Base-by-base conservation (phyloP, 2,797 vertebrate species). In the Alauda arvensis region DNA sequence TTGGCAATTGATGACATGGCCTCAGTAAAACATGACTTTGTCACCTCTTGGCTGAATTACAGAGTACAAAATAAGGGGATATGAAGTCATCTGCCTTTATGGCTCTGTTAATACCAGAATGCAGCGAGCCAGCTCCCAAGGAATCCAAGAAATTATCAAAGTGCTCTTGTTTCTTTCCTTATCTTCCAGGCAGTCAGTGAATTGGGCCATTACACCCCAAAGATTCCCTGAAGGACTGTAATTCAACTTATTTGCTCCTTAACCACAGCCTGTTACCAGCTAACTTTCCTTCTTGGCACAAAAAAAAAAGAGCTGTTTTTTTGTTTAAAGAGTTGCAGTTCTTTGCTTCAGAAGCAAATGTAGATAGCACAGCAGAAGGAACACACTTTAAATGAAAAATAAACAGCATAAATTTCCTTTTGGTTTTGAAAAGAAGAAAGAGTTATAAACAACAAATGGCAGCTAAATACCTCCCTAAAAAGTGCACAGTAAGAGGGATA, bases 11-110 rank as follows among this genome's bases (percentile, higher is more conserved):
- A 92, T 80, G 74, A 69, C 74, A 66, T 7, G 56, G 74, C 77
- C 85, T 91, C 77, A 78, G 63, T 88, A 87, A 89, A 93, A 94
- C 77, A 85, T 53, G 57, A 90, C 77, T 89, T 83, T 81, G 67
- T 95, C 79, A 91, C 63, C 80, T 81, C 85, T 88, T 94, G 92
- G 90, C 70, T 93, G 85, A 87, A 69, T 66, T 80, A 78, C 90
- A 89, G 77, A 91, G 67, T 21, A 87, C 46, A 90, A 76, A 90
- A 83, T 67, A 72, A 78, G 67, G 72, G 83, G 77, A 89, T 88
- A 83, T 94, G 90, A 95, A 87, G 77, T 95, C 85, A 95, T 83
- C 74, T 80, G 80, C 87, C 79, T 90, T 88, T 89, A 91, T 33
- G 34, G 49, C 43, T 80, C 77, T 62, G 29, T 59, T 85, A 71